Evolutionary conservation across 2,113 vertebrate species (phyloP).

Genomic region (Hippopotamus amphibius): DNA sequence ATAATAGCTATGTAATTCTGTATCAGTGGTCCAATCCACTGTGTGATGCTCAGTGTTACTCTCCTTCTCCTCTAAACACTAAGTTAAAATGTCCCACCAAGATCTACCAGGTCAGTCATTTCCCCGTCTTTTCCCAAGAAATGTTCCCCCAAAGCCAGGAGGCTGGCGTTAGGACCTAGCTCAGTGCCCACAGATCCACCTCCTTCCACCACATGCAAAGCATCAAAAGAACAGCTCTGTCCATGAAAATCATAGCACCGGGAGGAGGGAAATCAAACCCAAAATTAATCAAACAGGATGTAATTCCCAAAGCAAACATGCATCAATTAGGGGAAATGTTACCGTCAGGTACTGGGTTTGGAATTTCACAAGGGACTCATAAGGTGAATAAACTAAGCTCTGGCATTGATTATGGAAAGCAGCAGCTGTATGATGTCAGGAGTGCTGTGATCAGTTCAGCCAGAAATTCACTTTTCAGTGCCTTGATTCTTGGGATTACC

Average conservation of each 20-base stretch:
- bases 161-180: conserved; percentile 63
- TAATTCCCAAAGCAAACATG: conserved; percentile 85
- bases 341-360: conserved; percentile 82
- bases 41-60: neutral
- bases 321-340: conserved; percentile 86
- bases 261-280: conserved; percentile 83
- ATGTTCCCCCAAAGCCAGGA: neutral
- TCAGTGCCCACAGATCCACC: neutral
- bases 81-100: neutral
- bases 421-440: conserved; percentile 82
- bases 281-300: conserved; percentile 84
- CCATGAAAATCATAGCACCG: conserved; percentile 81
- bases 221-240: conserved; percentile 80
- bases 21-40: neutral
- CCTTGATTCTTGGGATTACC: conserved; percentile 81
- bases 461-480: conserved; percentile 82
- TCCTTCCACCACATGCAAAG: conserved; percentile 67
- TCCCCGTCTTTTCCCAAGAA: neutral
- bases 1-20: neutral
- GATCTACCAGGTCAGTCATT: neutral
- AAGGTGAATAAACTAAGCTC: conserved; percentile 82
- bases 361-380: conserved; percentile 81
- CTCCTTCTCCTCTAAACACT: neutral
- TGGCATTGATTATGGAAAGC: conserved; percentile 85
- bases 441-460: conserved; percentile 78